Base-by-base conservation (phyloP, 2,797 vertebrate species). In the Argya squamiceps region DNA sequence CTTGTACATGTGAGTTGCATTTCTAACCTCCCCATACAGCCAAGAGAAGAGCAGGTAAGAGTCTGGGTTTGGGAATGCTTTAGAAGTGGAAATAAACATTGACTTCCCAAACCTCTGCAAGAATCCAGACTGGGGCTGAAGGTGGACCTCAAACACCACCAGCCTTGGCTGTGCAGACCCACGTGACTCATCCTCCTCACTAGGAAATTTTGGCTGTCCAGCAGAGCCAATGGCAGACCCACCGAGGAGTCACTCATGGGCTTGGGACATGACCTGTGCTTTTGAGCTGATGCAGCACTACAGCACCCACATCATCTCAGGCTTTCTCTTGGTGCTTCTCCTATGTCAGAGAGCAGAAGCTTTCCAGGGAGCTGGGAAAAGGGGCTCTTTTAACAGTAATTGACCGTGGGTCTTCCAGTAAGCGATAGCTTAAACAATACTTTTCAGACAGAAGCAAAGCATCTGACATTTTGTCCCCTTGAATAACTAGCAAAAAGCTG, bases 171-270 rank as follows among this genome's bases (percentile, higher is more conserved):
- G 1, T 53, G 43, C 24, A 68, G 55, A 58, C 1, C 16, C 4
- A 0, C 0, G 13, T 0, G 7, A 49, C 30, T 81, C 64, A 32
- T 13, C 12, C 30, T 56, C 77, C n/a, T 39, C 19, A 23, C 41
- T 2, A 15, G 21, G 34, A 84, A 36, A 18, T 20, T 18, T 30
- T 30, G 52, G 44, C 2, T 68, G n/a, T 39, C 53, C 53, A 64
- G 62, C 34, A 87, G 10, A 13, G 7, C 12, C 63, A 78, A 19
- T 1, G 3, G 43, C 3, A 8, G 52, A 62, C 5, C 29, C 21
- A 2, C 0, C 0, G 21, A 84, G 36, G 10, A 65, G 50, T 30
- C n/a, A 19, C 19, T 6, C 0, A 0, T 10, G 22, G 20, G 73
- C 14, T 62, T 8, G 1, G 1, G 64, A 47, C 44, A 34, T 0